phyloP scores from a whole-genome alignment of 2,888 invertebrate genomes.

The Xanthorhoe spadicearia region DNA sequence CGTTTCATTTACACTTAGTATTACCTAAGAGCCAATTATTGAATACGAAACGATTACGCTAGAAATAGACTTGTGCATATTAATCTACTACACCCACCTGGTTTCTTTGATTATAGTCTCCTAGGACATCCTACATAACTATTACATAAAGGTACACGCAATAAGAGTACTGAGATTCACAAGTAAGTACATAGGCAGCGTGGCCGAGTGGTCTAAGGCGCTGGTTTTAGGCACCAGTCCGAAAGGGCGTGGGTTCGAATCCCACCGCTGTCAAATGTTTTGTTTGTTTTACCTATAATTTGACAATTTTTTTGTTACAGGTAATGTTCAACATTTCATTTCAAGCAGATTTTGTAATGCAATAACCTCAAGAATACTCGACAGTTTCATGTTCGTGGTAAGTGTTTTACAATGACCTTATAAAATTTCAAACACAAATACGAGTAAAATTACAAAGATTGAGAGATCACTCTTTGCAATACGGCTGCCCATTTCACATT shows the following conservation, averaged over 20 bases:
- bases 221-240: conserved; percentile 88
- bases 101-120: conserved; percentile 22
- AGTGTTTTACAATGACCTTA: not conserved
- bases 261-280: conserved; percentile 84
- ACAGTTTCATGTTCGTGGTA: not conserved
- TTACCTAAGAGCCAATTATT: conserved; percentile 22
- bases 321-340: conserved; percentile 12
- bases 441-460: too few species aligned
- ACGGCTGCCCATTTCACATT: too few species aligned
- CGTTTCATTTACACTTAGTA: not conserved
- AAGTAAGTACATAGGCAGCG: conserved; percentile 72
- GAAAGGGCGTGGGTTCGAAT: conserved; percentile 90
- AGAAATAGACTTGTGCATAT: conserved; percentile 14
- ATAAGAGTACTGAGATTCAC: not conserved
- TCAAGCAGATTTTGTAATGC: not conserved
- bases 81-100: conserved; percentile 39
- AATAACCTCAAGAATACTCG: not conserved
- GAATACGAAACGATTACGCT: conserved; percentile 28
- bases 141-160: not conserved
- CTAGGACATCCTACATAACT: conserved; percentile 12
- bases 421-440: too few species aligned
- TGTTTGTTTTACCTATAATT: not conserved
- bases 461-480: too few species aligned
- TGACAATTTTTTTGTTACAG: conserved; percentile 29
- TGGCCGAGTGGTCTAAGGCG: conserved; percentile 89